These are phyloP conservation scores for Hydrozoanthus tunicans DNA, from an alignment of 64 coral and sea anemone genomes.

Conservation along the genomic window DNA sequence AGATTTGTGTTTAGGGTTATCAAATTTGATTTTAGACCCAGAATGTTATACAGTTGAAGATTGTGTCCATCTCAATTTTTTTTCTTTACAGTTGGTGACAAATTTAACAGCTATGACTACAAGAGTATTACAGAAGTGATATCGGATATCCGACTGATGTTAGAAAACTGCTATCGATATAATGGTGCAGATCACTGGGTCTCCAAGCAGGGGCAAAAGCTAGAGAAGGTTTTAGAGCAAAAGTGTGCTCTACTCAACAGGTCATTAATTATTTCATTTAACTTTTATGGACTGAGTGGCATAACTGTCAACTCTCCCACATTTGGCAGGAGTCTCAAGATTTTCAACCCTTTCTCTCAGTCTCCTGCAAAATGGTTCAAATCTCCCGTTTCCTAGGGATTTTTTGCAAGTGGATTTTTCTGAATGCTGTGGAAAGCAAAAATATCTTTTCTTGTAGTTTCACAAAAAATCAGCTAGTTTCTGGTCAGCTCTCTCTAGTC, in stretches of 20 bases:
- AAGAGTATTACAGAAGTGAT: conserved; percentile 93
- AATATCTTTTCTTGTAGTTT: no score
- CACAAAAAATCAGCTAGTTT: no score
- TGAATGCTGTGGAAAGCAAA: no score
- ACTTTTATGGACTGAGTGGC: background rate
- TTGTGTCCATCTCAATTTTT: conserved; percentile 7
- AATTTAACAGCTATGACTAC: conserved; percentile 87
- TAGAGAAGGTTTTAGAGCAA: conserved; percentile 96
- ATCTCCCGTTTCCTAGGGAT: no score
- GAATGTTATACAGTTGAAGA: background rate
- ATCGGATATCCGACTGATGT: conserved; percentile 85
- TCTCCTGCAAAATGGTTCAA: no score
- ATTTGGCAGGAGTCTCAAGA: no score
- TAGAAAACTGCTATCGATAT: conserved; percentile 96
- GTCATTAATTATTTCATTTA: conserved; percentile 26
- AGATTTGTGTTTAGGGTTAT: no score
- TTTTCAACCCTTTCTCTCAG: no score
- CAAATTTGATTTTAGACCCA: no score
- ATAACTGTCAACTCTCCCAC: no score
- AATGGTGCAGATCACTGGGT: conserved; percentile 96
- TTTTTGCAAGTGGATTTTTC: no score
- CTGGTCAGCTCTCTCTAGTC: no score
- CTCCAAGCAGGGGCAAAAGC: conserved; percentile 91
- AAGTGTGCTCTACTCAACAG: conserved; percentile 95
- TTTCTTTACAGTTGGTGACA: conserved; percentile 82